phyloP scores from a whole-genome alignment of 2,797 vertebrate genomes.

The Mustela erminea region DNA sequence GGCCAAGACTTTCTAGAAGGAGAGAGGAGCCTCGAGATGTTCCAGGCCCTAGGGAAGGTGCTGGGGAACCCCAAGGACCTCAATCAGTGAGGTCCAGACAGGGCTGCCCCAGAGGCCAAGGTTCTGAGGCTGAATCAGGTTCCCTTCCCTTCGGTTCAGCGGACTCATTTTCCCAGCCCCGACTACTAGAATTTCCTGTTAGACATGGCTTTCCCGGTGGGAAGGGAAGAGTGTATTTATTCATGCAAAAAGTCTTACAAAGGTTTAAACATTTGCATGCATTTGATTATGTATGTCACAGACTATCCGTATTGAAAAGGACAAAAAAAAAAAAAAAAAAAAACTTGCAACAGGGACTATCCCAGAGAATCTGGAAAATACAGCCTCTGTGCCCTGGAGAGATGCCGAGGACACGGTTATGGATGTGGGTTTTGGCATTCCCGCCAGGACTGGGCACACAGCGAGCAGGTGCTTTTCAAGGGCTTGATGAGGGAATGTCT shows the following conservation, averaged over 20 bases:
- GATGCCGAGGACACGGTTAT: fast-evolving
- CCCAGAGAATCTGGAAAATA: neutral
- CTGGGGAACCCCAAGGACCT: neutral
- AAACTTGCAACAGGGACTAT: neutral
- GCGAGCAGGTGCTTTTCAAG: neutral
- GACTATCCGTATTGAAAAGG: conserved; percentile 39
- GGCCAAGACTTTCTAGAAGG: neutral
- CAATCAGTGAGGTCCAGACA: neutral
- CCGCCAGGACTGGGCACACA: neutral
- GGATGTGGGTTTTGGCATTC: neutral
- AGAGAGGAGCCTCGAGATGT: neutral
- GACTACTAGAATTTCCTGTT: neutral
- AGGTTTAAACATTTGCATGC: neutral
- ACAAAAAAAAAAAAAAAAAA: neutral
- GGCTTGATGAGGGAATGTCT: neutral
- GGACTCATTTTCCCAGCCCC: neutral
- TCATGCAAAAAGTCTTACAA: neutral
- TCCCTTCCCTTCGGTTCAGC: neutral
- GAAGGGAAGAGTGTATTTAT: neutral
- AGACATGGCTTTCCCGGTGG: neutral
- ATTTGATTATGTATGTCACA: conserved; percentile 28
- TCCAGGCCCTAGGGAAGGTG: neutral
- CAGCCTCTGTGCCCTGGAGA: fast-evolving
- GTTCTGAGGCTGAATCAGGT: neutral
- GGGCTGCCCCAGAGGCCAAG: no score